A percentile compares a stretch with the other conserved stretches of the same genome.
These are phyloP conservation scores for Atractosteus spatula DNA, from an alignment of 2,113 vertebrate genomes.

Conservation along the genomic window DNA sequence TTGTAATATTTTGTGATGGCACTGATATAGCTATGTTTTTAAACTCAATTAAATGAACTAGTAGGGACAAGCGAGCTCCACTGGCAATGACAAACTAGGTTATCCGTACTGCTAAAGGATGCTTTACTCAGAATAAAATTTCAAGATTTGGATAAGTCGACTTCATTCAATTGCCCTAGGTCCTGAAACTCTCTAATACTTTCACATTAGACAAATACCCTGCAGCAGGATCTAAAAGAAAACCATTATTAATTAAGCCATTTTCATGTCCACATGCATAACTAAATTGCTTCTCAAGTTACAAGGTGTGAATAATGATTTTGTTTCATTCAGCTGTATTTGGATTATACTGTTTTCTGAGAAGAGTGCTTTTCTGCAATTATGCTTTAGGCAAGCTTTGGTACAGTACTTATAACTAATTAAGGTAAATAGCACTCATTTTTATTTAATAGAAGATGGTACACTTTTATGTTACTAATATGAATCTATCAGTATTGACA, in stretches of 20 bases:
- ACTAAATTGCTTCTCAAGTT: neutral
- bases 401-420: neutral
- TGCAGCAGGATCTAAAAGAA: constrained; percentile 7
- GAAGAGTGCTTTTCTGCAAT: neutral
- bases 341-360: neutral
- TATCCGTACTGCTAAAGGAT: constrained; percentile 28
- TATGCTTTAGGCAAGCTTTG: neutral
- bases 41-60: too few species aligned
- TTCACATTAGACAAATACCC: constrained; percentile 25
- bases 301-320: constrained; percentile 8
- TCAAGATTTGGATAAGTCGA: constrained; percentile 32
- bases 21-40: too few species aligned
- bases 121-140: constrained; percentile 34
- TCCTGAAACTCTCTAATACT: constrained; percentile 16
- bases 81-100: constrained; percentile 39
- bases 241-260: constrained; percentile 10
- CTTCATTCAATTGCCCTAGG: constrained; percentile 35
- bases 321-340: neutral
- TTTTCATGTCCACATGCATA: constrained; percentile 14
- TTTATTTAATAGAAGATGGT: too few species aligned
- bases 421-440: too few species aligned
- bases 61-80: too few species aligned
- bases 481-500: too few species aligned
- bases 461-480: too few species aligned
- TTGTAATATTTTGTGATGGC: too few species aligned